A percentile compares a stretch with the other conserved stretches of the same genome.
phyloP scores from a whole-genome alignment of 1,140 invertebrate species.

The Kradibia gibbosae region DNA sequence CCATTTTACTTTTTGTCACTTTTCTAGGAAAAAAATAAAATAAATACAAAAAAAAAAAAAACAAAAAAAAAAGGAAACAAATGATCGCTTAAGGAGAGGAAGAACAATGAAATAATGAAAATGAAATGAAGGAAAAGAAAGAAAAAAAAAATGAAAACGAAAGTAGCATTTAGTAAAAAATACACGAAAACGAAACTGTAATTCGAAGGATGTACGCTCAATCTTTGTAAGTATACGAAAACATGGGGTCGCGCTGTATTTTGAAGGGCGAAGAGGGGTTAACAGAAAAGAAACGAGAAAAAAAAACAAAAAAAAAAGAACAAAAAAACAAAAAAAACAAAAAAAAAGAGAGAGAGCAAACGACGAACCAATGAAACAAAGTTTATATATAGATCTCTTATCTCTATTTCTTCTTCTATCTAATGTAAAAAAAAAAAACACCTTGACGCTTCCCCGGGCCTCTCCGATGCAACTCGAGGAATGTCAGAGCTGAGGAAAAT shows the following conservation, averaged over 20 bases:
- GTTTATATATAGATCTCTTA: constrained; percentile 31
- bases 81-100: too few species aligned
- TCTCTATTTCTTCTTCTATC: constrained; percentile 45
- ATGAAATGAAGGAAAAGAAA: too few species aligned
- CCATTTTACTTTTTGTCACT: constrained; percentile 54
- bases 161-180: constrained; percentile 25
- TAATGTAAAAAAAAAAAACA: constrained; percentile 17
- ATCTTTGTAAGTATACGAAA: constrained; percentile 53
- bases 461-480: constrained; percentile 16
- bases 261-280: constrained; percentile 22
- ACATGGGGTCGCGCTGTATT: background rate
- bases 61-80: too few species aligned
- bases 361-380: constrained; percentile 41
- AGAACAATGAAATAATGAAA: too few species aligned
- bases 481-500: background rate
- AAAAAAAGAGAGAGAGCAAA: too few species aligned
- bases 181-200: constrained; percentile 46
- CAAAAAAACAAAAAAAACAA: too few species aligned
- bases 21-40: constrained; percentile 54
- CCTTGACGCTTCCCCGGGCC: constrained; percentile 15
- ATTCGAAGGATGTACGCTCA: constrained; percentile 34
- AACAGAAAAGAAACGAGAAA: constrained; percentile 54
- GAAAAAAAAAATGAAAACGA: constrained; percentile 43
- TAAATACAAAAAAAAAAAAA: too few species aligned
- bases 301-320: too few species aligned